Evolutionary conservation across 2,797 vertebrate species (phyloP), one percentile per base, ranked within the genome.

Genomic region (Florisuga fusca): DNA sequence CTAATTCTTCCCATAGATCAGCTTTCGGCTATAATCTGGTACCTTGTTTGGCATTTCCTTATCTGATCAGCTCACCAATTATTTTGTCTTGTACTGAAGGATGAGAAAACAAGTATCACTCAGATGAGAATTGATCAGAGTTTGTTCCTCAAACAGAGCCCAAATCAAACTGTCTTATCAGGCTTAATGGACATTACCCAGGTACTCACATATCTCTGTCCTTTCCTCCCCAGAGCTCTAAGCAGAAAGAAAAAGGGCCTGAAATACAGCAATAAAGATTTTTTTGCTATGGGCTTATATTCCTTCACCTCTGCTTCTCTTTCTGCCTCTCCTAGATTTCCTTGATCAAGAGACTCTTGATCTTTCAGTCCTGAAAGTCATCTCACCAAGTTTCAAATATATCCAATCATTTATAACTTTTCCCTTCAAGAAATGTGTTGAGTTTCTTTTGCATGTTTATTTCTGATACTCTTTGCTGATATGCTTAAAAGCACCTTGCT

Each of bases 321-420:
- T 88, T 90, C 48, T 85, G 29, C n/a, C n/a, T 83, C 66, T 87
- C 38, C 31, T 58, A 59, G 31, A 79, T 66, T 84, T 46, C n/a
- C 89, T 95, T 91, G 93, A 96, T 91, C 89, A 94, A 83, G 41
- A 74, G 17, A 26, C 48, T 77, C 92, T 95, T 95, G 82, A 96
- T 96, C 84, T 91, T 91, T 81, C 4, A 1, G 34, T 90, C 92
- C 62, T 84, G 62, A 59, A 94, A 91, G 62, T 78, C 76, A 59
- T 89, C 67, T 69, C 31, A 73, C 9, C 38, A 79, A 69, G 41
- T 86, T 96, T 94, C 87, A 94, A 90, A 78, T 20, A 22, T 67
- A 92, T 36, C 71, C 12, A 76, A 2, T 93, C 59, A 86, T 46
- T 92, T 73, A 51, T 71, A 91, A 31, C 31, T 79, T 92, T 45